These are phyloP conservation scores for Drosophila stalkeri DNA, from an alignment of 2,888 invertebrate species.

Conservation along the genomic window DNA sequence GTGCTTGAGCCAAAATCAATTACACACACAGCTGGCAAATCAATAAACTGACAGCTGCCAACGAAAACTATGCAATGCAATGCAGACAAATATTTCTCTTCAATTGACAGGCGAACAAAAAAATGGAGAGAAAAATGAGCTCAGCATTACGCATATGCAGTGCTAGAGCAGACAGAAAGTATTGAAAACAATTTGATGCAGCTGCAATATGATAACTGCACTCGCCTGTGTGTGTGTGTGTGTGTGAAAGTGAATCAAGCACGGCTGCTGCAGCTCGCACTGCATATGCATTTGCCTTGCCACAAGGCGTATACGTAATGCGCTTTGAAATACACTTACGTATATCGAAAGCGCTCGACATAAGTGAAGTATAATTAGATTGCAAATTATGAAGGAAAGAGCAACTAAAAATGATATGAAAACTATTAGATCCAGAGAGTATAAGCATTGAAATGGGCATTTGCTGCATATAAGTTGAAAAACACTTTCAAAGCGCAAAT, in stretches of 20 bases:
- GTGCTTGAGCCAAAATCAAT: conserved; percentile 46
- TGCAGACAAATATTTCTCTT: conserved; percentile 54
- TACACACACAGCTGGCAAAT: conserved; percentile 42
- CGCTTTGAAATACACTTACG: conserved; percentile 9
- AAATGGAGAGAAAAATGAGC: conserved; percentile 7
- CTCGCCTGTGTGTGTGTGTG: neutral
- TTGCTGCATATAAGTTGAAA: neutral
- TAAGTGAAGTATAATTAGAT: conserved; percentile 2
- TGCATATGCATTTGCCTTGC: conserved; percentile 35
- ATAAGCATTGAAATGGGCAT: no score
- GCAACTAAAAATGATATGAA: neutral
- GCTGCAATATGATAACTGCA: conserved; percentile 17
- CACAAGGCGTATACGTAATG: conserved; percentile 40
- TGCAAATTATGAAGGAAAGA: neutral
- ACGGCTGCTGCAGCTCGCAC: conserved; percentile 7
- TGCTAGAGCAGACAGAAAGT: neutral
- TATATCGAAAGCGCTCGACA: neutral
- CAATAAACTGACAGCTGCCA: conserved; percentile 50
- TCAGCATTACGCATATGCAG: conserved; percentile 51
- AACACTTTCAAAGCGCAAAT: neutral
- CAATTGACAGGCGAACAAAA: conserved; percentile 38
- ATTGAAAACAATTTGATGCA: conserved; percentile 27
- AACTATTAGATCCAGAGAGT: neutral
- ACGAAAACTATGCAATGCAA: conserved; percentile 28
- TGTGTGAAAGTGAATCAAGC: conserved; percentile 17